Conservation (phyloP, 2,113 vertebrate species). For the Oncorhynchus clarkii region DNA sequence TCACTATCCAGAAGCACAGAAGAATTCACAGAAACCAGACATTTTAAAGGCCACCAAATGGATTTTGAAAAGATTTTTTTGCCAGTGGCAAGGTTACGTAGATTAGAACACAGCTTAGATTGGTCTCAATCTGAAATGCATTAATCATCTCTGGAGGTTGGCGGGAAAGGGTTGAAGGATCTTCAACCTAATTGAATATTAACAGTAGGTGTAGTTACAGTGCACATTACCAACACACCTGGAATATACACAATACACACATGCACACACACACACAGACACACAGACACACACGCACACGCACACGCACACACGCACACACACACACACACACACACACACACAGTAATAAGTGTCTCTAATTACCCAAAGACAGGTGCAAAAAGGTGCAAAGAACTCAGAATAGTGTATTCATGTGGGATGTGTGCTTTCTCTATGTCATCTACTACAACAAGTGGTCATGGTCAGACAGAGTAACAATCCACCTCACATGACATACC, state of each 20-base stretch:
- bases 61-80: background rate
- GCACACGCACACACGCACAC: too few species aligned
- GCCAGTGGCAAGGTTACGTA: constrained; percentile 37
- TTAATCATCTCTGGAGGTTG: background rate
- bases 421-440: background rate
- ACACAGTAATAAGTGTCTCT: constrained; percentile 15
- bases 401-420: constrained; percentile 27
- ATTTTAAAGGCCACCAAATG: background rate
- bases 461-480: too few species aligned
- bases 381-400: constrained; percentile 29
- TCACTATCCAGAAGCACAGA: background rate
- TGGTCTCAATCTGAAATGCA: background rate
- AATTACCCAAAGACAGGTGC: constrained; percentile 25
- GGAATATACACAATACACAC: too few species aligned
- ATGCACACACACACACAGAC: background rate
- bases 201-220: background rate
- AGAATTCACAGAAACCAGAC: background rate
- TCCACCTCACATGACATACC: too few species aligned
- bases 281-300: background rate
- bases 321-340: background rate
- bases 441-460: background rate
- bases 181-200: constrained; percentile 18
- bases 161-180: background rate
- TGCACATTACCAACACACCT: background rate
- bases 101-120: background rate